A percentile compares a stretch with the other conserved stretches of the same genome.
Conservation (phyloP, 2,888 invertebrate genomes). For the Mellilla xanthometata region DNA sequence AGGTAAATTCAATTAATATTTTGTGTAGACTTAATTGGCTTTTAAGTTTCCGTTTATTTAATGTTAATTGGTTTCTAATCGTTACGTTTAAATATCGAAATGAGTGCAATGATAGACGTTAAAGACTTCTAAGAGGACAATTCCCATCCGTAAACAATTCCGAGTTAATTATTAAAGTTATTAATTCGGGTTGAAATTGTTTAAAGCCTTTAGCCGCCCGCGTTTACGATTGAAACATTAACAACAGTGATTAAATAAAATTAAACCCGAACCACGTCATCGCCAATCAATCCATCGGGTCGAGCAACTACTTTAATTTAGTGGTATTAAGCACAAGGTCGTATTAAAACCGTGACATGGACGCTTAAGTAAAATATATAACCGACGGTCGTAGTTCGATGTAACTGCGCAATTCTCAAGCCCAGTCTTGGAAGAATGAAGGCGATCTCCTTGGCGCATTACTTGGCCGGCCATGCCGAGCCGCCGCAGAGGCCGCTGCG, state of each 20-base stretch:
- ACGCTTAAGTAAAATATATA: constrained; percentile 55
- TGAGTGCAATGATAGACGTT: background rate
- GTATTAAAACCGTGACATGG: constrained; percentile 49
- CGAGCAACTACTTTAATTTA: constrained; percentile 37
- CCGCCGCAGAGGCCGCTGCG: constrained; percentile 30
- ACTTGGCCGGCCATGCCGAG: constrained; percentile 45
- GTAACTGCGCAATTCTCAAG: constrained; percentile 68
- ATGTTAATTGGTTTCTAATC: constrained; percentile 6
- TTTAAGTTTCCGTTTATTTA: constrained; percentile 15
- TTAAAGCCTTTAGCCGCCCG: background rate
- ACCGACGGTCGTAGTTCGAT: constrained; percentile 45
- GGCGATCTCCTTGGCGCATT: constrained; percentile 62
- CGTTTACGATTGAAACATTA: constrained; percentile 4
- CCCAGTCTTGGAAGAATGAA: constrained; percentile 62
- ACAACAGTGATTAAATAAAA: constrained; percentile 16
- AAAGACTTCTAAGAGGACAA: too few species aligned
- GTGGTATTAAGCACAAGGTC: constrained; percentile 50
- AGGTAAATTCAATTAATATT: constrained; percentile 27
- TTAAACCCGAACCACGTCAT: constrained; percentile 15
- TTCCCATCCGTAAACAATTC: background rate
- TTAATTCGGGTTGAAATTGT: background rate
- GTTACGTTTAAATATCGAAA: background rate
- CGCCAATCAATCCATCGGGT: constrained; percentile 32
- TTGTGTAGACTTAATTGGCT: constrained; percentile 20
- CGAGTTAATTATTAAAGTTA: background rate